phyloP scores from a whole-genome alignment of 2,888 invertebrate genomes.

The Spilarctia lutea region DNA sequence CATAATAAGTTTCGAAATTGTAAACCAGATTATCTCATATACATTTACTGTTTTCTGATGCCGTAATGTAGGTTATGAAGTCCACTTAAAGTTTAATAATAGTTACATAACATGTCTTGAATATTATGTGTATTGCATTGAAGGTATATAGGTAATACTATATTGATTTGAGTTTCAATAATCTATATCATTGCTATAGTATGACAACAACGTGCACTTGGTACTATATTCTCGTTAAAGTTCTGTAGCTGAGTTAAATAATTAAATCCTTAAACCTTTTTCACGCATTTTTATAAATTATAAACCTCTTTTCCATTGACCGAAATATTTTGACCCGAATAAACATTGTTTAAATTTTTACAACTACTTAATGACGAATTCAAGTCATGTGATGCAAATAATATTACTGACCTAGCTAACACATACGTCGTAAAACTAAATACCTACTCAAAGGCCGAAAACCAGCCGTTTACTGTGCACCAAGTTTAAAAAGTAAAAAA shows the following conservation, averaged over 20 bases:
- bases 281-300: not conserved
- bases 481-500: not conserved
- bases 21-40: constrained; percentile 2
- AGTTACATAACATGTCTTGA: not conserved
- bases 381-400: not conserved
- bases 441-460: not conserved
- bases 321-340: not conserved
- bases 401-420: not conserved
- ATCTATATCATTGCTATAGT: not conserved
- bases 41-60: constrained; percentile 6
- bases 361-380: not conserved
- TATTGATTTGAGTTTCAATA: not conserved
- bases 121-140: not conserved
- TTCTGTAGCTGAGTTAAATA: not conserved
- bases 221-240: not conserved
- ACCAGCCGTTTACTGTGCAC: not conserved
- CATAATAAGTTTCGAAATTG: constrained; percentile 12
- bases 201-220: not conserved
- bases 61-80: not conserved
- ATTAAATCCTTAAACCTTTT: not conserved
- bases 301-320: not conserved
- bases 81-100: not conserved
- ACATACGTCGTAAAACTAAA: not conserved
- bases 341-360: not conserved
- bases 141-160: not conserved